A percentile compares a stretch with the other conserved stretches of the same genome.
Conservation (phyloP, 2,113 vertebrate genomes). For the Engraulis encrasicolus region DNA sequence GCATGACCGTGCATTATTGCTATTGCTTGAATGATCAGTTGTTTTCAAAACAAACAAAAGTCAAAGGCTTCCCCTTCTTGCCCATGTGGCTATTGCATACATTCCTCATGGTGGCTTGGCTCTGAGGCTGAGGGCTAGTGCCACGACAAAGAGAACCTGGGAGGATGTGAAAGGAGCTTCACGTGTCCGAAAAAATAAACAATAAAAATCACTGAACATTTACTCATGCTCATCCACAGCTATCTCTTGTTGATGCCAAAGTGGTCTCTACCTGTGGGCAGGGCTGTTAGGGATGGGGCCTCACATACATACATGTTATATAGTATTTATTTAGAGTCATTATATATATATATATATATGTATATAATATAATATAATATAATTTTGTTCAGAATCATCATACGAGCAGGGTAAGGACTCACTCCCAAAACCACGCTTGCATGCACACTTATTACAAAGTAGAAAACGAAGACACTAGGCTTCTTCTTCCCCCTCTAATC, state of each 20-base stretch:
- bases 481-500: background rate
- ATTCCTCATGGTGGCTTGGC: background rate
- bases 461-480: slow-evolving; percentile 2
- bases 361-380: background rate
- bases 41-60: background rate
- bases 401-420: slow-evolving; percentile 39
- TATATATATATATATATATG: slow-evolving; percentile 15
- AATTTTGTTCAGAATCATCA: slow-evolving; percentile 12
- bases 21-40: background rate
- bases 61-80: background rate
- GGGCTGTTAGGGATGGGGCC: background rate
- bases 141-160: background rate
- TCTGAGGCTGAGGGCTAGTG: background rate
- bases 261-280: background rate
- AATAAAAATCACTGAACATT: no score
- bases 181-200: background rate
- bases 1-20: background rate
- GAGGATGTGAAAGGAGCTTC: background rate
- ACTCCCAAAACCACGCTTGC: slow-evolving; percentile 24
- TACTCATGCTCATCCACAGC: background rate
- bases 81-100: background rate
- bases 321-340: no score
- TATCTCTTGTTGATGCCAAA: background rate
- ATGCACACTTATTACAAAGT: slow-evolving; percentile 34
- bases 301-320: background rate